Base-by-base conservation (phyloP, 23 tunicate species). In the Corella eumyota region DNA sequence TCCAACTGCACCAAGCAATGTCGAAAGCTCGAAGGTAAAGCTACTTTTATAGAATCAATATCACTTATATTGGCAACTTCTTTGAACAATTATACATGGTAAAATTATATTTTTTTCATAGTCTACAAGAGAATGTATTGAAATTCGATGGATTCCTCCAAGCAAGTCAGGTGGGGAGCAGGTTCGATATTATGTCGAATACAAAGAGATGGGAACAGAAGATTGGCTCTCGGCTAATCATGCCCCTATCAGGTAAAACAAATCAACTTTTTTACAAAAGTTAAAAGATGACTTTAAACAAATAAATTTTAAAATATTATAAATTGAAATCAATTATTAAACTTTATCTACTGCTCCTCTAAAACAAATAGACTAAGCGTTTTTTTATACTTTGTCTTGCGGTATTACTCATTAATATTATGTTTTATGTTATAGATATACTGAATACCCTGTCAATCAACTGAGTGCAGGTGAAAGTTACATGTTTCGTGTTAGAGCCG, bases 61-160 rank as follows among this genome's bases (percentile, higher is more conserved):
- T n/a, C n/a, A n/a, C n/a, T n/a, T n/a, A n/a, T n/a, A 17, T 44
- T 44, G 13, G 17, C 13, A 44, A 13, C 49, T 13, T 44, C 13
- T 13, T 13, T 44, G 17, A 44, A 13, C 49, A 44, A 44, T 13
- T 13, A 44, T 17, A 40, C 48, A 9, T 9, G 15, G 11, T 15
- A 40, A 9, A 40, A 40, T 15, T 25, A n/a, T 19, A 51, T 19
- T 9, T 6, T n/a, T 19, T 51, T n/a, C 57, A 27, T 51, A 86
- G 90, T 84, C 82, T 1, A 90, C 81, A 20, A 79, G 98, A 31
- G 98, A 92, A 46, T 79, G 49, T 68, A 76, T 92, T 27, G 81
- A 73, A 49, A 57, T 92, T 25, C 85, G 92, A 6, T 92, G 98
- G 98, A 67, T 66, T 4, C 98, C 98, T 3, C 98, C 98, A 17